Conservation (phyloP, 2,797 vertebrate species). For the Zalophus californianus region DNA sequence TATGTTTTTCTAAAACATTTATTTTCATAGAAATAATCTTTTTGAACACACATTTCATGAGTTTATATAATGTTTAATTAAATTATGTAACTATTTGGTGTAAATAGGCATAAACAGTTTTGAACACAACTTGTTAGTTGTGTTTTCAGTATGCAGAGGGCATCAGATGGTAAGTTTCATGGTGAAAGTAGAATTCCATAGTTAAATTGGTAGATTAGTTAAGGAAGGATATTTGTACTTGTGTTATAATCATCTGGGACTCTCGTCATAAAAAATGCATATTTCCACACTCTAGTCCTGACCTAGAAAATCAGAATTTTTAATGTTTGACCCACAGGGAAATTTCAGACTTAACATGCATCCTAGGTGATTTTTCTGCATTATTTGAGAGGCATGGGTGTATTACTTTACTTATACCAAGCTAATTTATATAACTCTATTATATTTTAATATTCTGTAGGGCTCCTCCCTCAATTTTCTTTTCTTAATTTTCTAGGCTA, state of each 20-base stretch:
- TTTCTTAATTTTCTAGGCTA: background rate
- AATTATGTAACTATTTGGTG: conserved; percentile 15
- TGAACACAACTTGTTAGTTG: background rate
- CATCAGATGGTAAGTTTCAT: background rate
- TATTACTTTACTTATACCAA: background rate
- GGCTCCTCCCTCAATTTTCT: background rate
- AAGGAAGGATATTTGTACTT: background rate
- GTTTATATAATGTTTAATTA: conserved; percentile 5
- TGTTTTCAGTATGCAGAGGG: background rate
- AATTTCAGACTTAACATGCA: background rate
- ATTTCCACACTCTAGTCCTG: background rate
- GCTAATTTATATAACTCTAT: background rate
- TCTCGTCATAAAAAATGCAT: conserved; percentile 2
- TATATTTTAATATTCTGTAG: background rate
- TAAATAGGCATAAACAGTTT: background rate
- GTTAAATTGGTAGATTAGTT: background rate
- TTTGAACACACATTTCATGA: background rate
- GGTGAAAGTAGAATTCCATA: background rate
- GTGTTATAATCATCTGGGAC: background rate
- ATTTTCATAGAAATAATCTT: conserved; percentile 36
- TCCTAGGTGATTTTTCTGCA: background rate
- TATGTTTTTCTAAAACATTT: conserved; percentile 39
- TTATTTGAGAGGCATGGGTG: background rate
- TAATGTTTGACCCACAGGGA: background rate
- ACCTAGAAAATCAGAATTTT: conserved; percentile 47